Percentiles rank a stretch among this genome's conserved stretches.
phyloP scores from a whole-genome alignment of 1,140 invertebrate genomes.

The Trichonephila clavata region DNA sequence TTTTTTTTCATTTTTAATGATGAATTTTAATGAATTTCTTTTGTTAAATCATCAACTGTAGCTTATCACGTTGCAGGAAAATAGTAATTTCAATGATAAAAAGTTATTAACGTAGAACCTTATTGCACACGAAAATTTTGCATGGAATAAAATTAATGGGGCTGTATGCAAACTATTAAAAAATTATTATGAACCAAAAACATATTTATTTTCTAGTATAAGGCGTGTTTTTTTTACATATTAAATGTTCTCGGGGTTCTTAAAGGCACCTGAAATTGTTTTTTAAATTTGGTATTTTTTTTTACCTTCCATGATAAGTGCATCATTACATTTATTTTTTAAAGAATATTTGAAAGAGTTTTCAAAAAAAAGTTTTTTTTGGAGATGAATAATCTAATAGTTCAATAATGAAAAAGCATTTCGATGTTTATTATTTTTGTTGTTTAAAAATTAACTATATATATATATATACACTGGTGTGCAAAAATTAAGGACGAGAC shows the following conservation, averaged over 20 bases:
- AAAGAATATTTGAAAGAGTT: no score
- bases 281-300: neutral
- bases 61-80: neutral
- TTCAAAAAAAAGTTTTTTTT: no score
- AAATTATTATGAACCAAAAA: neutral
- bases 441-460: no score
- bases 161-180: neutral
- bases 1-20: slow-evolving; percentile 21
- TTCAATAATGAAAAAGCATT: no score
- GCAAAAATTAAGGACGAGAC: no score
- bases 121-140: neutral
- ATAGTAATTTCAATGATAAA: neutral
- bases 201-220: neutral
- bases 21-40: neutral
- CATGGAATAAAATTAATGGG: neutral
- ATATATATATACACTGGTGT: no score
- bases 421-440: no score
- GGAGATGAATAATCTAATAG: no score
- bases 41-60: neutral
- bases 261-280: neutral
- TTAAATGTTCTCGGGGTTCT: neutral
- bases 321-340: no score
- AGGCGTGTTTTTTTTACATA: neutral
- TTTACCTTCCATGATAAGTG: neutral
- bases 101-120: neutral